phyloP scores from a whole-genome alignment of 2,888 invertebrate genomes.

The Chirona hameri region DNA sequence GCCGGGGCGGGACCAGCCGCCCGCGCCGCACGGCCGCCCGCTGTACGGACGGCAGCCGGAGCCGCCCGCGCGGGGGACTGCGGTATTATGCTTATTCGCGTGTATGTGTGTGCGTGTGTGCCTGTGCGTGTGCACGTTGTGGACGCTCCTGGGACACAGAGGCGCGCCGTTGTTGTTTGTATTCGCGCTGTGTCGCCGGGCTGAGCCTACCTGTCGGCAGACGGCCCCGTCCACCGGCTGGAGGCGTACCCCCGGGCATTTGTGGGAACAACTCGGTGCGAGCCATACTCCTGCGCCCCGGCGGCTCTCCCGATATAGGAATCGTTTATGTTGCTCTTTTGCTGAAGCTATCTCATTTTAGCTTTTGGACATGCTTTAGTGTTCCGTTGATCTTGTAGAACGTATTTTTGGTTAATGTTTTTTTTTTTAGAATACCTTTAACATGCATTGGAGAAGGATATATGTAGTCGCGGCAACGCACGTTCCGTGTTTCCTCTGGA shows the following conservation, averaged over 20 bases:
- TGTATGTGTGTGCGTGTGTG: not conserved
- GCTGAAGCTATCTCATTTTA: no score
- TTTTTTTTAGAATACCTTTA: not conserved
- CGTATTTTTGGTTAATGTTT: not conserved
- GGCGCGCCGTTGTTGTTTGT: not conserved
- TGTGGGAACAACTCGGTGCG: not conserved
- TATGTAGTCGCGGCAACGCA: no score
- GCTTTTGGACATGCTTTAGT: no score
- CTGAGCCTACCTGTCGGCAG: not conserved
- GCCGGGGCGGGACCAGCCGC: not conserved
- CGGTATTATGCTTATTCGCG: not conserved
- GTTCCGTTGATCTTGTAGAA: not conserved
- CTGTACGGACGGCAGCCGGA: not conserved
- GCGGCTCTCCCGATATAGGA: no score
- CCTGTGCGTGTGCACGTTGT: not conserved
- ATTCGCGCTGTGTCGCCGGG: not conserved
- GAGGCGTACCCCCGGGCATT: not conserved
- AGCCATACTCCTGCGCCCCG: no score
- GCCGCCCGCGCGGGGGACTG: not conserved
- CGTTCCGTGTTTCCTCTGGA: no score
- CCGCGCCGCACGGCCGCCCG: not conserved
- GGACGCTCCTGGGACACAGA: not conserved
- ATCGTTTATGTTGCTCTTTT: no score
- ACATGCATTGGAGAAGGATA: not conserved
- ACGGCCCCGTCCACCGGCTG: not conserved